A percentile compares a stretch with the other conserved stretches of the same genome.
phyloP scores from a whole-genome alignment of 53 echinoderm and acorn worm species.

The Pentamera pediparva region DNA sequence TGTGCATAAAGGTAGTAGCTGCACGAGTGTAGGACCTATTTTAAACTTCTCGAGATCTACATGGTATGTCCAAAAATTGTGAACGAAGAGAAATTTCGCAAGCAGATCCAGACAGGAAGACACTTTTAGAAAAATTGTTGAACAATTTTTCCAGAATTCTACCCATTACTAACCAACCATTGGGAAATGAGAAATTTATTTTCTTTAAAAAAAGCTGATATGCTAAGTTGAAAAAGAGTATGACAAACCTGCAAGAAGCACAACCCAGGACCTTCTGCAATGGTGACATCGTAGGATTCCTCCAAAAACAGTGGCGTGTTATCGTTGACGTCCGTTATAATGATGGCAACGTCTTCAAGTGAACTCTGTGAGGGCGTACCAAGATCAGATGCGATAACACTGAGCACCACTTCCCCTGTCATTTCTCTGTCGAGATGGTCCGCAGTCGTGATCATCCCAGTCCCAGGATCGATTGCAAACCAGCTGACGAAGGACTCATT shows the following conservation, averaged over 20 bases:
- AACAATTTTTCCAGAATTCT: too few relatives aligned
- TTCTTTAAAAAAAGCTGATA: too few relatives aligned
- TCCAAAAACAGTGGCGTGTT: conserved; percentile 73
- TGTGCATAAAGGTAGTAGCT: too few relatives aligned
- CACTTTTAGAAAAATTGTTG: too few relatives aligned
- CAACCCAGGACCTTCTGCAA: conserved; percentile 61
- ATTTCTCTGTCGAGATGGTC: conserved; percentile 64
- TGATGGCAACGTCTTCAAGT: conserved; percentile 55
- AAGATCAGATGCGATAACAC: conserved; percentile 65
- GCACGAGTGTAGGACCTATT: too few relatives aligned
- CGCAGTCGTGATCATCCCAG: conserved; percentile 79
- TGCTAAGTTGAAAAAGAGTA: too few relatives aligned
- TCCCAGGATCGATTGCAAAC: conserved; percentile 66
- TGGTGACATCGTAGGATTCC: conserved; percentile 65
- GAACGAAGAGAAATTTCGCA: too few relatives aligned
- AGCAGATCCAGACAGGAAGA: too few relatives aligned
- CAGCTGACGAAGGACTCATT: conserved; percentile 53
- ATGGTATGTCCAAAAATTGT: too few relatives aligned
- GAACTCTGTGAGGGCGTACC: conserved; percentile 59
- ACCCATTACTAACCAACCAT: too few relatives aligned
- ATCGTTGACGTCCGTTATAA: conserved; percentile 90
- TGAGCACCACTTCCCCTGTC: conserved; percentile 44
- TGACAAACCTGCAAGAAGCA: conserved; percentile 81
- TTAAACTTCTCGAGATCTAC: too few relatives aligned
- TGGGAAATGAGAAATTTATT: too few relatives aligned